Evolutionary conservation across 2,113 vertebrate species (phyloP), one percentile per base, ranked within the genome.

Genomic region (Buteo buteo): DNA sequence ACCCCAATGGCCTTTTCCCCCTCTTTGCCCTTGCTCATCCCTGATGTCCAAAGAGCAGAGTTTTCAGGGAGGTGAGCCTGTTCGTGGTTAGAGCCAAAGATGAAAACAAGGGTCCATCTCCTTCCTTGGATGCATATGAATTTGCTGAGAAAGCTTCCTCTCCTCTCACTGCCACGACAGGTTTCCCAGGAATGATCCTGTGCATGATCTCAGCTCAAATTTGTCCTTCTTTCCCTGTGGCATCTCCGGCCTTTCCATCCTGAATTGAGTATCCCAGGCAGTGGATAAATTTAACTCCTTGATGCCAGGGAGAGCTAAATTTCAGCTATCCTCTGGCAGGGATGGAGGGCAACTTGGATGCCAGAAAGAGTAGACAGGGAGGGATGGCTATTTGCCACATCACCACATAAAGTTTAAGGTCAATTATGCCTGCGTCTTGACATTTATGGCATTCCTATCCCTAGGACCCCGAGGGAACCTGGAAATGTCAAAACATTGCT

Each of bases 401-500:
- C 91, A 94, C 70, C 82, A 90, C 57, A 9, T 67, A 94, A 90
- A 96, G 82, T 80, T 97, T 90, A 97, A 98, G 97, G 97, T 98
- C 98, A 97, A 5, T 96, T 91, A 93, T 95, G 86, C 89, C 93
- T 83, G 38, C 6, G 25, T 91, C 88, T 92, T 73, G 44, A 97
- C 95, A 95, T 97, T 97, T 95, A 88, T 94, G 90, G 79, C 83
- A 87, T 95, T 94, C 36, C 20, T 81, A 80, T 92, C 97, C 88
- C 65, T 38, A 49, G 92, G 87, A 88, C 80, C 91, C 93, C 58
- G 3, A 84, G 92, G 82, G 89, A 80, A 81, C 71, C 93, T 65
- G 88, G 93, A 98, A 98, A 98, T 98, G 97, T 98, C 98, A 98
- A 97, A 98, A 96, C 93, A 96, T 61, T 82, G 94, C 93, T 96